Conservation (phyloP, 53 echinoderm and acorn worm genomes). For the Antedon mediterranea region DNA sequence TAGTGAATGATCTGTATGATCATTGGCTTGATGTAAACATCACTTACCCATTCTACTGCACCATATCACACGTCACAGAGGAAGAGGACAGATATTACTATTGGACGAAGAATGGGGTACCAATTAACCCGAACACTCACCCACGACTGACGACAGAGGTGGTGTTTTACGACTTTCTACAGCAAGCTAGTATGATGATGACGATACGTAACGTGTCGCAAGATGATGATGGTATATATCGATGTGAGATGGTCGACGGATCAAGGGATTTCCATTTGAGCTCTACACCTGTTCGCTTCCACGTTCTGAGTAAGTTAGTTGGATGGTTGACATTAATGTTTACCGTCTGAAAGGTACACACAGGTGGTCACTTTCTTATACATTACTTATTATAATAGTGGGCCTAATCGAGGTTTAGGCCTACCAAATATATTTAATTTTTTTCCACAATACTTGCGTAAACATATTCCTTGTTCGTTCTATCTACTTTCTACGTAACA, state of each 20-base stretch:
- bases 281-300: not conserved
- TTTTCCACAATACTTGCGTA: no score
- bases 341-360: no score
- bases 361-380: no score
- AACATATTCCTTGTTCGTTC: no score
- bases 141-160: not conserved
- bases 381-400: no score
- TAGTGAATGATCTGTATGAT: not conserved
- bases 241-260: not conserved
- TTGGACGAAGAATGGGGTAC: not conserved
- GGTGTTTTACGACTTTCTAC: not conserved
- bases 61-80: not conserved
- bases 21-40: not conserved
- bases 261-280: not conserved
- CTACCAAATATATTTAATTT: no score
- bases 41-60: not conserved
- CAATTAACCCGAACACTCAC: not conserved
- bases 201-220: not conserved
- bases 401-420: no score
- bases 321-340: no score
- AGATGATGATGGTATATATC: not conserved
- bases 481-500: no score
- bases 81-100: not conserved
- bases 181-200: not conserved
- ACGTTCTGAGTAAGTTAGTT: not conserved